These are phyloP conservation scores for Pediacus dermestoides DNA, from an alignment of 2,888 invertebrate genomes.

Conservation along the genomic window DNA sequence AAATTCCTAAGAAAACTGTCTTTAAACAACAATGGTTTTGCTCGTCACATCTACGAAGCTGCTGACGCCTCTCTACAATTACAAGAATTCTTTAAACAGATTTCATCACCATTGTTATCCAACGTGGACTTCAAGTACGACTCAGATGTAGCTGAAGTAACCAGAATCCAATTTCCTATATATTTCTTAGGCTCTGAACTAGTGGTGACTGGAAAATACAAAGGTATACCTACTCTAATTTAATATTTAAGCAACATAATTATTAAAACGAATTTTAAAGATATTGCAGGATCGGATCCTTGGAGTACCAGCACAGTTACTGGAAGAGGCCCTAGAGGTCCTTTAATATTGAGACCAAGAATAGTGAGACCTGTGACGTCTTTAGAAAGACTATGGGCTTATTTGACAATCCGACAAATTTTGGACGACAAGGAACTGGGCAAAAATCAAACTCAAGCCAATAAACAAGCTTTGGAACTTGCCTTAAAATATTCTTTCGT, in stretches of 20 bases:
- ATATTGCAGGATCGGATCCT: neutral
- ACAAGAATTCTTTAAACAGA: conserved; percentile 61
- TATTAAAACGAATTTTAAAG: neutral
- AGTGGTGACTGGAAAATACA: conserved; percentile 55
- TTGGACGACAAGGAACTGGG: conserved; percentile 47
- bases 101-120: conserved; percentile 62
- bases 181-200: conserved; percentile 60
- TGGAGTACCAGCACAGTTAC: neutral
- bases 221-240: conserved; percentile 12
- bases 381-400: conserved; percentile 56
- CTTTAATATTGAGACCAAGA: conserved; percentile 29
- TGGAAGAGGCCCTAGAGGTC: conserved; percentile 28
- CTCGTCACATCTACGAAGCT: conserved; percentile 65
- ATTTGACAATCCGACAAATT: conserved; percentile 60
- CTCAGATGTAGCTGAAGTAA: conserved; percentile 41
- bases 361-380: conserved; percentile 26
- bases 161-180: conserved; percentile 54
- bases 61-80: conserved; percentile 64
- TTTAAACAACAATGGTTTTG: conserved; percentile 60
- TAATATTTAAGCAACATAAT: neutral
- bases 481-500: conserved; percentile 58
- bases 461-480: conserved; percentile 55
- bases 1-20: conserved; percentile 62
- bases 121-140: conserved; percentile 62
- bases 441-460: conserved; percentile 38